phyloP scores from a whole-genome alignment of 2,888 invertebrate genomes.

The Acleris literana region DNA sequence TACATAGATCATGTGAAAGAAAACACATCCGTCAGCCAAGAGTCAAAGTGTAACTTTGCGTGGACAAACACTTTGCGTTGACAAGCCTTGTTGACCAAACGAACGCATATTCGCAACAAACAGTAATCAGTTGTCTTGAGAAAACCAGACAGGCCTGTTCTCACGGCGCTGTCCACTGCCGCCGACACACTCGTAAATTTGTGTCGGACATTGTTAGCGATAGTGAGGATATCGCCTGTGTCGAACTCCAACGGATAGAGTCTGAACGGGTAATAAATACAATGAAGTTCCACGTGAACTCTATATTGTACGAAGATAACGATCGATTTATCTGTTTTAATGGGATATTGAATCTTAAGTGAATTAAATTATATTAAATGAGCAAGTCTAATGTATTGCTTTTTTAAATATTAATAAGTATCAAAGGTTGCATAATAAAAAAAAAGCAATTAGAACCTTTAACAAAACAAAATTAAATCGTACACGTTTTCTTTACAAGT shows the following conservation, averaged over 20 bases:
- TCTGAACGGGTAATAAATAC: conserved; percentile 21
- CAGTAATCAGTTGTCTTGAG: conserved; percentile 63
- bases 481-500: too few species aligned
- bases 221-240: conserved; percentile 34
- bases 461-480: too few species aligned
- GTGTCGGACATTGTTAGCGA: conserved; percentile 33
- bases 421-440: too few species aligned
- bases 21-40: conserved; percentile 5
- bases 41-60: conserved; percentile 24
- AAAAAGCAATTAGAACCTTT: too few species aligned
- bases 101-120: conserved; percentile 67
- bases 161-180: conserved; percentile 63
- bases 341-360: too few species aligned
- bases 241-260: conserved; percentile 32
- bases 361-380: too few species aligned
- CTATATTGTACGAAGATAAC: conserved; percentile 7
- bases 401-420: too few species aligned
- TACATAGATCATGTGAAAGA: neutral
- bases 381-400: too few species aligned
- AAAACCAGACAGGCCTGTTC: conserved; percentile 63
- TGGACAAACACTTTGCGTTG: conserved; percentile 9
- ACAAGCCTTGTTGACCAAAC: conserved; percentile 35
- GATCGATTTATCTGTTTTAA: too few species aligned
- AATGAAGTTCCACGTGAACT: conserved; percentile 22
- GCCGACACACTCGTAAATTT: conserved; percentile 48